These are phyloP conservation scores for Ceraclea dissimilis DNA, from an alignment of 2,888 invertebrate species.

Conservation along the genomic window DNA sequence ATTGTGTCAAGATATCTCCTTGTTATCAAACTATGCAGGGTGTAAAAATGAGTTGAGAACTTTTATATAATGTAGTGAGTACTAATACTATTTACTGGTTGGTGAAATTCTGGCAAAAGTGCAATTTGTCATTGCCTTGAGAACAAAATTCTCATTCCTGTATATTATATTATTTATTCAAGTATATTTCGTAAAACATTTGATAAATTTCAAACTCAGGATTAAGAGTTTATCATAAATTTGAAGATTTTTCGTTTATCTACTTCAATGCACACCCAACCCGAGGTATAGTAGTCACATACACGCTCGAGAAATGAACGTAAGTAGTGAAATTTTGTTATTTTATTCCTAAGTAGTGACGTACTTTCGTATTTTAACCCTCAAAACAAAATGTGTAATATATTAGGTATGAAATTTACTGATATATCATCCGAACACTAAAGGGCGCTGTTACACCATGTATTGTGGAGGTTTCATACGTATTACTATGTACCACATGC, in stretches of 20 bases:
- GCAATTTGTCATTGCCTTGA: not conserved
- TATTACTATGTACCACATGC: constrained; percentile 5
- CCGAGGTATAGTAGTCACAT: not conserved
- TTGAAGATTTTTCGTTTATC: constrained; percentile 8
- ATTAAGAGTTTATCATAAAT: constrained; percentile 2
- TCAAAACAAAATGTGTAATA: constrained; percentile 24
- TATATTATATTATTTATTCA: not conserved
- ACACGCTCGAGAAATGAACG: no score
- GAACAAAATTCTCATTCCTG: no score
- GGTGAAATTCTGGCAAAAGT: no score
- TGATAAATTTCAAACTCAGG: not conserved
- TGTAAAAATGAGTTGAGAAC: no score
- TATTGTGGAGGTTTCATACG: not conserved
- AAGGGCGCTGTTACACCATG: no score
- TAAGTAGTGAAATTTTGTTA: no score
- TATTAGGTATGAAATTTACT: constrained; percentile 26
- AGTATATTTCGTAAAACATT: not conserved
- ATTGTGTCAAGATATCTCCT: no score
- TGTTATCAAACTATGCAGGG: no score
- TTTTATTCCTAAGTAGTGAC: no score
- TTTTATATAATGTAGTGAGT: no score
- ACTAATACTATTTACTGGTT: no score
- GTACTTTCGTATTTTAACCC: constrained; percentile 10
- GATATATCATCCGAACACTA: constrained; percentile 21
- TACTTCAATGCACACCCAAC: not conserved